These are phyloP conservation scores for Cyclophora albipunctata DNA, from an alignment of 2,888 invertebrate species.

Conservation along the genomic window DNA sequence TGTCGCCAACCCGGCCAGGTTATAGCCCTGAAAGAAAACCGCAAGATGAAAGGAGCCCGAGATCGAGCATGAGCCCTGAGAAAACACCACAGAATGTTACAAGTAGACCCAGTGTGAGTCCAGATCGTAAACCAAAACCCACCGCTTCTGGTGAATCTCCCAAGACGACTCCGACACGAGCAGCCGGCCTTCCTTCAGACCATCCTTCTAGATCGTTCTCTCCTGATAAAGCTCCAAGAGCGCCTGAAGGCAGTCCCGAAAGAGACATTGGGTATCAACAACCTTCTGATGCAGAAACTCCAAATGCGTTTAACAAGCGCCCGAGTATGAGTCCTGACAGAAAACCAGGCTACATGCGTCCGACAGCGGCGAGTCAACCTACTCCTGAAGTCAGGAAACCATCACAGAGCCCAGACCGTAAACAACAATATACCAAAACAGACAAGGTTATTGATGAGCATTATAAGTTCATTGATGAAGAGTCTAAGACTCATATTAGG, in stretches of 20 bases:
- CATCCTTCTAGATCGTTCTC: slow-evolving; percentile 5
- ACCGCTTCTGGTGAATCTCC: slow-evolving; percentile 13
- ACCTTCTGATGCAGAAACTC: slow-evolving; percentile 27
- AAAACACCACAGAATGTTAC: slow-evolving; percentile 30
- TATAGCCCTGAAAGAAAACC: slow-evolving; percentile 45
- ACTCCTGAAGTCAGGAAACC: slow-evolving; percentile 20
- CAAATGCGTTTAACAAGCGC: slow-evolving; percentile 2
- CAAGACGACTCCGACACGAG: slow-evolving; percentile 8
- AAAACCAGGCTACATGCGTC: slow-evolving; percentile 43
- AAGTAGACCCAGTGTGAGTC: slow-evolving; percentile 31
- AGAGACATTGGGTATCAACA: slow-evolving; percentile 16
- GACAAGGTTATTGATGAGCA: slow-evolving; percentile 43
- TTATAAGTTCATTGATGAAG: slow-evolving; percentile 58
- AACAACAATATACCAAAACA: slow-evolving; percentile 18
- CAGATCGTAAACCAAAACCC: slow-evolving; percentile 28
- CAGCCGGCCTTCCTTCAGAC: not conserved
- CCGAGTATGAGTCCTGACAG: slow-evolving; percentile 23
- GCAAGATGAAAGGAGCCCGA: slow-evolving; percentile 29
- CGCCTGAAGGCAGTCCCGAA: slow-evolving; percentile 30
- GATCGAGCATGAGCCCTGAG: slow-evolving; percentile 48
- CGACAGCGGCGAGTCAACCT: slow-evolving; percentile 34
- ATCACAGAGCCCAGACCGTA: slow-evolving; percentile 29
- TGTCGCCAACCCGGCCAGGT: slow-evolving; percentile 39
- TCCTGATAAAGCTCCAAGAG: slow-evolving; percentile 14
- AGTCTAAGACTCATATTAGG: slow-evolving; percentile 53